phyloP scores from a whole-genome alignment of 2,888 invertebrate genomes.

The Allophyes oxyacanthae region DNA sequence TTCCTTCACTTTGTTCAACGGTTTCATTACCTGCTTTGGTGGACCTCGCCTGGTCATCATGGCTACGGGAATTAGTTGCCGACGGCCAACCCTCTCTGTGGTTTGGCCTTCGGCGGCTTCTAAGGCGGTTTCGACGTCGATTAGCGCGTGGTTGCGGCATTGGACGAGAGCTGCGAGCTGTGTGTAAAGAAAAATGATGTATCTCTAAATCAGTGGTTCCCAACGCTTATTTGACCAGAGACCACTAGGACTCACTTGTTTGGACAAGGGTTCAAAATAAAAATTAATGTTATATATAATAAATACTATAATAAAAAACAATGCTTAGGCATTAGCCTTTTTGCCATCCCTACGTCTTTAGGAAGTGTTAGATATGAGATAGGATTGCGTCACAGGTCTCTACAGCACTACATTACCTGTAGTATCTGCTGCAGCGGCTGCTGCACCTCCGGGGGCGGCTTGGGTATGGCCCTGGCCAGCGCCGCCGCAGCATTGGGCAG shows the following conservation, averaged over 20 bases:
- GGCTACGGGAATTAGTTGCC: conserved; percentile 74
- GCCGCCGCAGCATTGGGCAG: conserved; percentile 57
- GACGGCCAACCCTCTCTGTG: conserved; percentile 66
- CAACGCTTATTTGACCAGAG: too few species aligned
- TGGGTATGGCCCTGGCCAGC: conserved; percentile 65
- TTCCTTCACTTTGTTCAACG: conserved; percentile 72
- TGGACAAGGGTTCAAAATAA: too few species aligned
- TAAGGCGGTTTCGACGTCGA: conserved; percentile 87
- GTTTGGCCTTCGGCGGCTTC: conserved; percentile 84
- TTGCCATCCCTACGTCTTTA: too few species aligned
- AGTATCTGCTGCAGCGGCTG: conserved; percentile 69
- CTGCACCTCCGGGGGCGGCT: conserved; percentile 62
- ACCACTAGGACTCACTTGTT: too few species aligned
- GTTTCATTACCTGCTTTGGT: conserved; percentile 50
- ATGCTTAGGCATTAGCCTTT: too few species aligned
- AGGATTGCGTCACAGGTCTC: too few species aligned
- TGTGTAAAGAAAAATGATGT: background rate
- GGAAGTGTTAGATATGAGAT: too few species aligned
- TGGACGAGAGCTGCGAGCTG: conserved; percentile 82
- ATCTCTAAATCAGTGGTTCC: too few species aligned
- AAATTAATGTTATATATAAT: too few species aligned
- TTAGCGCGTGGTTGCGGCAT: conserved; percentile 81
- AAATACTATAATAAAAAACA: too few species aligned
- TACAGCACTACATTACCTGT: too few species aligned
- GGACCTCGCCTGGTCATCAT: conserved; percentile 49